Evolutionary conservation across 2,888 invertebrate genomes (phyloP).

Genomic region (Drosophila incognita): DNA sequence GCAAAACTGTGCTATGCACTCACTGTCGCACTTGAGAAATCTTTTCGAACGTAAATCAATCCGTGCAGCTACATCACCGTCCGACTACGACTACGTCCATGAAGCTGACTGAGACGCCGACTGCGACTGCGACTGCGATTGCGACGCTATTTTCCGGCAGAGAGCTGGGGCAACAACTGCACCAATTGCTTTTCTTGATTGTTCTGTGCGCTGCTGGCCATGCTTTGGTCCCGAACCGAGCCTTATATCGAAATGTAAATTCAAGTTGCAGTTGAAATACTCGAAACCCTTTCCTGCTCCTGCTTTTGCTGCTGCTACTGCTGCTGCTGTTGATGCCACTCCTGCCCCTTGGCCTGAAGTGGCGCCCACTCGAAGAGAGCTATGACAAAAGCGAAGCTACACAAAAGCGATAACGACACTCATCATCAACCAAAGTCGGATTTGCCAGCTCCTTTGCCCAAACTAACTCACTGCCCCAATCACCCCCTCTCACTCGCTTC

Average conservation of each 20-base stretch:
- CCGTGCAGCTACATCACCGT: constrained; percentile 77
- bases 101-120: constrained; percentile 21
- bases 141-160: constrained; percentile 35
- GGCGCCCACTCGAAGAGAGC: constrained; percentile 29
- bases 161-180: constrained; percentile 26
- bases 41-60: constrained; percentile 85
- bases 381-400: constrained; percentile 68
- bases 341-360: neutral
- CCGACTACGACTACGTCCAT: constrained; percentile 35
- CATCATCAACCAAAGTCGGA: constrained; percentile 80
- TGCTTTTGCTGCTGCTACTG: neutral
- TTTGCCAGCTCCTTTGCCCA: constrained; percentile 58
- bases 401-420: constrained; percentile 81
- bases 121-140: constrained; percentile 1
- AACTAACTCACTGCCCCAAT: constrained; percentile 26
- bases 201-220: constrained; percentile 56
- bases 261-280: constrained; percentile 67
- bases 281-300: constrained; percentile 16
- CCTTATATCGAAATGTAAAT: constrained; percentile 75
- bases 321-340: neutral
- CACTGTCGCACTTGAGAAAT: constrained; percentile 83
- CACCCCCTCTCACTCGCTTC: constrained; percentile 3
- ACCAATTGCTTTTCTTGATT: constrained; percentile 76
- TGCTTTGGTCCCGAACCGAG: constrained; percentile 29
- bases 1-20: constrained; percentile 38